phyloP scores from a whole-genome alignment of 2,113 vertebrate species.

The Chrysochloris asiatica region DNA sequence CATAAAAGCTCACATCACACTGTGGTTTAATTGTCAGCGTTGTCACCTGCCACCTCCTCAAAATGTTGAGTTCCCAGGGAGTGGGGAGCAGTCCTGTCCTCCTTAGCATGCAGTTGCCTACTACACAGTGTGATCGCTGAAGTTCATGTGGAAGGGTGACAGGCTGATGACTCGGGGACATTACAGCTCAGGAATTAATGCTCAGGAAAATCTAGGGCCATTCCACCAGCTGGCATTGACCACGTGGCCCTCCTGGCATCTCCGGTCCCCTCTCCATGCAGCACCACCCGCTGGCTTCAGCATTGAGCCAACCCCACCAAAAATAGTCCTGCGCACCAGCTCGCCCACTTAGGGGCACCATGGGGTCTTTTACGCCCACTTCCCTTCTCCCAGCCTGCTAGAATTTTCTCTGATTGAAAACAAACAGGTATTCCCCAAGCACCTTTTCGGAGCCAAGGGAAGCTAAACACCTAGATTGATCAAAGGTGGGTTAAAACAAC shows the following conservation, averaged over 20 bases:
- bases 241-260: rapidly evolving
- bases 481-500: neutral
- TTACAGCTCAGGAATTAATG: neutral
- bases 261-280: rapidly evolving
- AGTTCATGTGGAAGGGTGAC: neutral
- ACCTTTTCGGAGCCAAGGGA: neutral
- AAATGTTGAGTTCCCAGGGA: neutral
- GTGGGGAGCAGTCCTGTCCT: neutral
- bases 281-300: neutral
- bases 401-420: neutral
- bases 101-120: neutral
- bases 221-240: neutral
- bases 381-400: neutral
- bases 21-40: rapidly evolving
- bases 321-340: neutral
- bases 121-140: neutral
- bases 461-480: neutral
- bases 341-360: neutral
- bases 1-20: rapidly evolving
- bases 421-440: neutral
- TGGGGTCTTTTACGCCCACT: neutral
- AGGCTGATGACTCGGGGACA: neutral
- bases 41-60: neutral
- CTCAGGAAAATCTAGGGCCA: neutral
- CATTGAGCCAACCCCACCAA: neutral